Conservation (phyloP, 2,113 vertebrate species). For the Crotalus horridus region DNA sequence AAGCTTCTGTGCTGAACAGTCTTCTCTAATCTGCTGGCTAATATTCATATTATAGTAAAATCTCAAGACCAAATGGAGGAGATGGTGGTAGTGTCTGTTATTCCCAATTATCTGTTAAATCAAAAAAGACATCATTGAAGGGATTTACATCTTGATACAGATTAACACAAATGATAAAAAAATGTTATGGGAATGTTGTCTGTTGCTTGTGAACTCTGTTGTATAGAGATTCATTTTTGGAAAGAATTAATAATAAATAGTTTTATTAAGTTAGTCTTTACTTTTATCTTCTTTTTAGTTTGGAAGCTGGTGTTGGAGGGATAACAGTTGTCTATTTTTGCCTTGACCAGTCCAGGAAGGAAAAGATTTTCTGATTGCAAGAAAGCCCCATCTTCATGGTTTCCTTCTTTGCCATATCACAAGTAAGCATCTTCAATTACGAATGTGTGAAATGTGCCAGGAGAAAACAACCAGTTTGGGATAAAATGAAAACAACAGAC, state of each 20-base stretch:
- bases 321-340: neutral
- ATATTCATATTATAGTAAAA: neutral
- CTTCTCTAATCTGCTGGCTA: neutral
- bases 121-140: neutral
- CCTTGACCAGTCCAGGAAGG: neutral
- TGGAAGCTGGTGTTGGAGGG: neutral
- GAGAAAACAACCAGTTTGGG: neutral
- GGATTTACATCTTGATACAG: neutral
- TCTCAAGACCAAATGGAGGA: neutral
- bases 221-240: neutral
- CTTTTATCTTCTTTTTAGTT: neutral
- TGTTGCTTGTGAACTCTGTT: neutral
- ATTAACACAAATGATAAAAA: neutral
- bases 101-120: neutral
- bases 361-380: neutral
- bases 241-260: neutral
- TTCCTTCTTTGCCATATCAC: neutral
- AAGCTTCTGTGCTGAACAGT: neutral
- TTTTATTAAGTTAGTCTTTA: neutral
- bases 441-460: neutral
- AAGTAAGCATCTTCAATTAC: neutral
- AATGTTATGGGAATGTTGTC: neutral
- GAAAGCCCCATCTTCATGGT: neutral
- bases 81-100: neutral
- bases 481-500: neutral